phyloP scores from a whole-genome alignment of 2,888 invertebrate genomes.

The Coecobrya sp. region DNA sequence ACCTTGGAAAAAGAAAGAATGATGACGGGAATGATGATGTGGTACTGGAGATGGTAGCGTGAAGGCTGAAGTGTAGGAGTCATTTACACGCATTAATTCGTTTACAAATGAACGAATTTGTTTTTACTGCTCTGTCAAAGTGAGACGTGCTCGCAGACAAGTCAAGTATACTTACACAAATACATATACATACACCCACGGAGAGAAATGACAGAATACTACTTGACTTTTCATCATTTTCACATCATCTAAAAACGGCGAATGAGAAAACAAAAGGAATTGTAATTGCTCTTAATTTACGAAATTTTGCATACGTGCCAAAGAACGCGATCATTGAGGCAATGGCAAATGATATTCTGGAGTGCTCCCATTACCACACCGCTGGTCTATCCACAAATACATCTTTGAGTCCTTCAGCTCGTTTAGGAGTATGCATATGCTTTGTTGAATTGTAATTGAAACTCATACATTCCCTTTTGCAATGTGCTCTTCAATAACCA shows the following conservation, averaged over 20 bases:
- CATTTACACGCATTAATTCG: slow-evolving; percentile 60
- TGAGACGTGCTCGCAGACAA: not conserved
- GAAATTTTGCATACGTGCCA: slow-evolving; percentile 22
- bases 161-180: not conserved
- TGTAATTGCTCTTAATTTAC: slow-evolving; percentile 67
- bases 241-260: slow-evolving; percentile 19
- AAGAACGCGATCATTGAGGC: not conserved
- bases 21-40: not conserved
- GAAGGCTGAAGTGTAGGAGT: slow-evolving; percentile 15
- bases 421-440: not conserved
- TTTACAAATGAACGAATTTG: slow-evolving; percentile 42
- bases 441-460: not conserved
- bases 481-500: too few relatives aligned
- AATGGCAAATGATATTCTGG: not conserved
- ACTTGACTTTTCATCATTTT: slow-evolving; percentile 28
- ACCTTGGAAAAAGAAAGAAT: not conserved
- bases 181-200: not conserved
- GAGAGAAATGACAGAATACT: too few relatives aligned
- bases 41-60: not conserved
- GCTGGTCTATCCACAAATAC: not conserved
- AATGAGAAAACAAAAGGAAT: slow-evolving; percentile 48
- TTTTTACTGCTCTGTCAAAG: not conserved
- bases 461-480: not conserved
- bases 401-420: not conserved
- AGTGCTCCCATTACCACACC: not conserved